Percentiles rank a stretch among this genome's conserved stretches.
Evolutionary conservation across 2,113 vertebrate genomes (phyloP).

Genomic region (Alouatta palliata): DNA sequence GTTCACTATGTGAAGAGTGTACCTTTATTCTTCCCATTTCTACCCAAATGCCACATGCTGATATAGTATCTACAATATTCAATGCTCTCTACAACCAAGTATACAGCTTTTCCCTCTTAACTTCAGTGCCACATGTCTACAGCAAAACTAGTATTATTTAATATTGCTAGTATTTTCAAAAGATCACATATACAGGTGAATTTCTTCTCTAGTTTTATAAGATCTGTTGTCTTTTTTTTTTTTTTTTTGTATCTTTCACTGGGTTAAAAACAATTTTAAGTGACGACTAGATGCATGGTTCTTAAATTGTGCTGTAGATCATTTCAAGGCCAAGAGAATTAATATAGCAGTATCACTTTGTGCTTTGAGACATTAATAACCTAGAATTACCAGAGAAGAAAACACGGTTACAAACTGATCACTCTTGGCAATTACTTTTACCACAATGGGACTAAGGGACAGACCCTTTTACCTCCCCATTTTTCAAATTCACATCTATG

Average conservation of each 20-base stretch:
- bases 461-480: constrained; percentile 47
- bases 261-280: constrained; percentile 74
- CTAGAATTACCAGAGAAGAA: constrained; percentile 70
- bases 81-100: constrained; percentile 62
- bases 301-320: constrained; percentile 77
- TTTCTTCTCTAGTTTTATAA: constrained; percentile 72
- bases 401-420: constrained; percentile 59
- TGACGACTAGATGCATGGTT: constrained; percentile 40
- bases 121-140: constrained; percentile 2
- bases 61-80: constrained; percentile 61
- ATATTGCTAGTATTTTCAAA: constrained; percentile 51
- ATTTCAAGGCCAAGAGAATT: constrained; percentile 68
- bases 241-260: constrained; percentile 59
- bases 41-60: constrained; percentile 19
- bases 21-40: constrained; percentile 70
- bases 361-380: constrained; percentile 72
- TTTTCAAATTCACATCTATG: constrained; percentile 66
- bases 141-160: constrained; percentile 62
- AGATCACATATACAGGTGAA: constrained; percentile 45
- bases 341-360: constrained; percentile 65
- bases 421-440: constrained; percentile 62
- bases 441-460: constrained; percentile 58
- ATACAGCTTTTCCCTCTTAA: not conserved
- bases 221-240: constrained; percentile 47
- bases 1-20: constrained; percentile 45